Base-by-base conservation (phyloP, 2,113 vertebrate genomes). In the Oplegnathus fasciatus region DNA sequence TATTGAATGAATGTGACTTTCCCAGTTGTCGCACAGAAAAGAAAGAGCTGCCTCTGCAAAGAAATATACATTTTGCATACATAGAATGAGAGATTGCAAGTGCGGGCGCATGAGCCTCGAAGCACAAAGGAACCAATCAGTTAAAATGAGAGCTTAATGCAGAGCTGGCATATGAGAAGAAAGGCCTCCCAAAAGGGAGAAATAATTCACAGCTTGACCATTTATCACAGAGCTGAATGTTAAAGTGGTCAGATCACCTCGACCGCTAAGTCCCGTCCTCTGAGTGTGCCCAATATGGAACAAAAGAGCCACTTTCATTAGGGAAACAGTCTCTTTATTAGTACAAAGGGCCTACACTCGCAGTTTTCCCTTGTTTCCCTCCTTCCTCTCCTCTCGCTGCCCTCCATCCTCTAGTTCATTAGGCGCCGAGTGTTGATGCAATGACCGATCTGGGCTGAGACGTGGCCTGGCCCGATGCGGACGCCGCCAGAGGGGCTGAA, bases 41-140 rank as follows among this genome's bases (percentile, higher is more conserved):
- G 65, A 83, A 75, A 76, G 65, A 78, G 42, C 78, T 61, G 84
- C 75, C 26, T 64, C 76, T 54, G 80, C 80, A 71, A 66, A 72
- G 67, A 65, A 72, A 86, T 34, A 66, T 65, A 80, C 57, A 88
- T 80, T 75, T 61, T n/a, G 58, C 72, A 81, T 61, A 67, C 5
- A 22, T 54, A 9, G 46, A 80, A 46, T 73, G 65, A 82, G 70
- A 73, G 78, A 79, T 79, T 75, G 67, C 57, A 15, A 79, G 44
- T 24, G 78, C 20, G 9, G 32, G 32, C 11, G 6, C 57, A 46
- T 9, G 62, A 54, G 55, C 80, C 71, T 62, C 13, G 0, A 17
- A 77, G 78, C 76, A 88, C 80, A 91, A 94, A 84, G 22, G 81
- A 88, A 40, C 73, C 85, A 91, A 87, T 92, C 87, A 89, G 68